These are phyloP conservation scores for Aphaenogaster ashmeadi DNA, from an alignment of 1,140 invertebrate species.

Conservation along the genomic window DNA sequence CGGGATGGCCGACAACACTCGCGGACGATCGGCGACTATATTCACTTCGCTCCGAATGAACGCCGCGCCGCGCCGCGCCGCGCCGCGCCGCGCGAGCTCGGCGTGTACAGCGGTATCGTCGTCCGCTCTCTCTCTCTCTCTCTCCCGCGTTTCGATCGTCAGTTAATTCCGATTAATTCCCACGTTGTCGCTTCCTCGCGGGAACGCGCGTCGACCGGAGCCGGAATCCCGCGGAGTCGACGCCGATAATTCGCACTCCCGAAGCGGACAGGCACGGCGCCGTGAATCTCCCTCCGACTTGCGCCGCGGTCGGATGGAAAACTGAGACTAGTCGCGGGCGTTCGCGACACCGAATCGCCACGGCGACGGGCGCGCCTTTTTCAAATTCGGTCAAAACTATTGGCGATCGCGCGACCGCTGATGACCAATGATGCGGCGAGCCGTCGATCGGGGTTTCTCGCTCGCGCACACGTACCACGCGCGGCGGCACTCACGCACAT, in stretches of 20 bases:
- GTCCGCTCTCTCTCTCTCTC: background rate
- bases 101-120: background rate
- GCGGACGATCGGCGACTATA: background rate
- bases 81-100: too few relatives aligned
- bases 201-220: background rate
- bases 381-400: background rate
- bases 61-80: too few relatives aligned
- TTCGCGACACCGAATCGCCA: too few relatives aligned
- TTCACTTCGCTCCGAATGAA: slow-evolving; percentile 14
- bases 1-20: background rate
- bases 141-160: background rate
- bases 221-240: background rate
- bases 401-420: background rate
- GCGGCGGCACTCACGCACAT: too few relatives aligned
- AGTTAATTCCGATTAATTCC: background rate
- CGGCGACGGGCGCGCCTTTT: background rate
- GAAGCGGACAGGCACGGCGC: background rate
- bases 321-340: background rate
- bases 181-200: background rate
- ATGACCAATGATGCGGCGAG: background rate
- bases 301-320: background rate
- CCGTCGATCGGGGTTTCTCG: background rate
- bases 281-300: background rate
- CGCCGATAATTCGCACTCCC: background rate
- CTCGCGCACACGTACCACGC: too few relatives aligned